Percentiles rank a stretch among this genome's conserved stretches.
These are phyloP conservation scores for Embiotoca jacksoni DNA, from an alignment of 2,113 vertebrate species.

Conservation along the genomic window DNA sequence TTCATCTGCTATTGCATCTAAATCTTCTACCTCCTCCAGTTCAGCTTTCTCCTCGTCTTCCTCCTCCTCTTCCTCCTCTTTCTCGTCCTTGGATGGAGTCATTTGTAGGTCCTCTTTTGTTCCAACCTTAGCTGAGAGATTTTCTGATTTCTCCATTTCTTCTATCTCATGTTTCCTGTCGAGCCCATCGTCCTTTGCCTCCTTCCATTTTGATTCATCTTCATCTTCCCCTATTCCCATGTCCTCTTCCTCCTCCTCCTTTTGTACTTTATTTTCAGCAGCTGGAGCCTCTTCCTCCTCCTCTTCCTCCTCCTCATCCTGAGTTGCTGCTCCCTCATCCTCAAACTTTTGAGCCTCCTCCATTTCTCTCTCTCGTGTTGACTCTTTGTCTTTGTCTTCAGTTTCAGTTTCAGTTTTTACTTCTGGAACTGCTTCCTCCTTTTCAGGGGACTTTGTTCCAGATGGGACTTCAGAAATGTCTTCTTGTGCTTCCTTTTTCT, in stretches of 20 bases:
- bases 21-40: slow-evolving; percentile 91
- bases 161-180: slow-evolving; percentile 87
- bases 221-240: slow-evolving; percentile 83
- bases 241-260: slow-evolving; percentile 76
- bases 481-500: slow-evolving; percentile 58
- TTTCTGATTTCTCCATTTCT: slow-evolving; percentile 84
- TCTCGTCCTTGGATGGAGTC: slow-evolving; percentile 78
- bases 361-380: slow-evolving; percentile 57
- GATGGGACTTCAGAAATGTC: slow-evolving; percentile 40
- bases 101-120: slow-evolving; percentile 69
- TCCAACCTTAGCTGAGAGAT: slow-evolving; percentile 54
- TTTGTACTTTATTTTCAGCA: slow-evolving; percentile 54
- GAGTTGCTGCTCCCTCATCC: slow-evolving; percentile 79
- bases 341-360: slow-evolving; percentile 79
- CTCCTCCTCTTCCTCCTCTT: slow-evolving; percentile 82
- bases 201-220: slow-evolving; percentile 76
- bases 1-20: slow-evolving; percentile 84
- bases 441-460: slow-evolving; percentile 66
- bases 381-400: slow-evolving; percentile 70
- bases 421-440: slow-evolving; percentile 64
- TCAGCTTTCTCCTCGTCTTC: slow-evolving; percentile 92
- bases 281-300: slow-evolving; percentile 68
- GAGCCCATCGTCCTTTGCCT: slow-evolving; percentile 79
- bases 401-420: slow-evolving; percentile 65
- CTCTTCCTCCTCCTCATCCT: slow-evolving; percentile 82